Conservation (phyloP, 2,888 invertebrate genomes). For the Blomia tropicalis region DNA sequence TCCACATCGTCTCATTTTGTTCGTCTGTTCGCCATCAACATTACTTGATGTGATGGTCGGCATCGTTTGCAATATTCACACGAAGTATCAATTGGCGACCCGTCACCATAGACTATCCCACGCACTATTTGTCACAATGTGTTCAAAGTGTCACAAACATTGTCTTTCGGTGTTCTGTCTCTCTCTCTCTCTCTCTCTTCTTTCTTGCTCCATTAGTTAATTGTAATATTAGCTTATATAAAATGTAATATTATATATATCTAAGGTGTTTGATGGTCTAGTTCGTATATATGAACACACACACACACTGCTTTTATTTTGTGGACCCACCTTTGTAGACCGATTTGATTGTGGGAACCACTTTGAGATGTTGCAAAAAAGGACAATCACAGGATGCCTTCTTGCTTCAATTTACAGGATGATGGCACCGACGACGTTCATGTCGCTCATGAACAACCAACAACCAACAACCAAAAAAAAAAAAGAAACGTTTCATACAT, state of each 20-base stretch:
- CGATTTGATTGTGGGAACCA: slow-evolving; percentile 7
- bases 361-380: not conserved
- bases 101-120: no score
- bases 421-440: no score
- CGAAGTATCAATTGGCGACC: slow-evolving; percentile 9
- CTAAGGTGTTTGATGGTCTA: no score
- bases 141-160: slow-evolving; percentile 4
- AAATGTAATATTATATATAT: no score
- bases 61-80: not conserved
- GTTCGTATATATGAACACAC: not conserved
- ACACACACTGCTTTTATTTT: not conserved
- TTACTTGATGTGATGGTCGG: not conserved
- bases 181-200: not conserved
- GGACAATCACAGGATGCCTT: not conserved
- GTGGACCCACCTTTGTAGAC: not conserved
- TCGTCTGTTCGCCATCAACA: no score
- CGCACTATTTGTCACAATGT: slow-evolving; percentile 8
- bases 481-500: no score
- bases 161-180: no score
- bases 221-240: slow-evolving; percentile 6
- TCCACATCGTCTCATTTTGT: no score
- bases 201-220: slow-evolving; percentile 5
- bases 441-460: no score
- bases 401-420: not conserved
- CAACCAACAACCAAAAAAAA: no score